phyloP scores from a whole-genome alignment of 2,113 vertebrate genomes.

The Pelodiscus sinensis region DNA sequence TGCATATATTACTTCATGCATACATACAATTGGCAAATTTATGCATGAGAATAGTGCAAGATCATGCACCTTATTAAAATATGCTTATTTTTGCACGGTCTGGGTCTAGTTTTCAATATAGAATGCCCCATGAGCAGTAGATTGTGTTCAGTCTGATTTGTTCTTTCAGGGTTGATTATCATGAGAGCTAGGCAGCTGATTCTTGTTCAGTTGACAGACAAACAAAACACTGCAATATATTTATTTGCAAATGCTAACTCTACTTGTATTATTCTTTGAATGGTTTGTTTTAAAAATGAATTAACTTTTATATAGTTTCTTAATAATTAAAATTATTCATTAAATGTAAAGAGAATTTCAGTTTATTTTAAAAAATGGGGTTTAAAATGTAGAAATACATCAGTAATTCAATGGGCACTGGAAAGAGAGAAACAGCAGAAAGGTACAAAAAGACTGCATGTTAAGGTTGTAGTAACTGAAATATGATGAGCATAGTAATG shows the following conservation, averaged over 20 bases:
- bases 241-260: constrained; percentile 7
- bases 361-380: background rate
- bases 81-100: background rate
- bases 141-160: background rate
- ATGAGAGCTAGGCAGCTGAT: background rate
- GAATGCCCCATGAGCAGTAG: background rate
- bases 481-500: background rate
- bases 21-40: background rate
- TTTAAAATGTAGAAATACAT: background rate
- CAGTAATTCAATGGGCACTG: background rate
- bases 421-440: fast-evolving
- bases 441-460: background rate
- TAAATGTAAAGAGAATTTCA: background rate
- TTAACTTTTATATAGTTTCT: background rate
- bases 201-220: background rate
- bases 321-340: background rate
- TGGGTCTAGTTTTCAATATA: background rate
- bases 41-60: background rate
- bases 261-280: background rate
- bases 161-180: background rate
- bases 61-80: background rate
- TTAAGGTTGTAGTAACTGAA: background rate
- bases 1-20: background rate
- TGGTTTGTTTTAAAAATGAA: background rate
- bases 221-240: fast-evolving